Conservation (phyloP, 2,113 vertebrate species). For the Ailurus styani region DNA sequence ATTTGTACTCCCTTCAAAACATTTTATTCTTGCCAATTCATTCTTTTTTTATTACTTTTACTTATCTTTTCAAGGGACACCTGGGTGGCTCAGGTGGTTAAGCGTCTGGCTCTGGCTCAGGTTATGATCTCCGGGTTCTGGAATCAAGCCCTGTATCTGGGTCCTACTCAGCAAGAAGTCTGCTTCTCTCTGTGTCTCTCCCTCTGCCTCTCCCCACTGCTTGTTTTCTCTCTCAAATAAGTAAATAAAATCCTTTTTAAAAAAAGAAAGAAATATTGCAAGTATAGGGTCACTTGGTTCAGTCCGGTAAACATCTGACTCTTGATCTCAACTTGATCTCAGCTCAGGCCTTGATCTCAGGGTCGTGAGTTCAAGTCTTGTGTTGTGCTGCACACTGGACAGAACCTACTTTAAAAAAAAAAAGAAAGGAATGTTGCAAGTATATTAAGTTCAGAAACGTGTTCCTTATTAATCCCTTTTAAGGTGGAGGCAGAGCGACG, state of each 20-base stretch:
- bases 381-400: background rate
- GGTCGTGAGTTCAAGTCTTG: background rate
- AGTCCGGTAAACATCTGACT: background rate
- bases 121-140: background rate
- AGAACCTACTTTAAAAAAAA: background rate
- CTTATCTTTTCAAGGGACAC: background rate
- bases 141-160: background rate
- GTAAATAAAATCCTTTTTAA: too few relatives aligned
- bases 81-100: background rate
- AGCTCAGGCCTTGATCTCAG: background rate
- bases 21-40: background rate
- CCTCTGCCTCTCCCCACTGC: background rate
- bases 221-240: background rate
- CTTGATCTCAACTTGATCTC: background rate
- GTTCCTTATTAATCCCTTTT: background rate
- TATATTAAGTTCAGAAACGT: background rate
- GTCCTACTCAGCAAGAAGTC: background rate
- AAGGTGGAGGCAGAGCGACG: constrained; percentile 90
- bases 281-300: background rate
- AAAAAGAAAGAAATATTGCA: background rate
- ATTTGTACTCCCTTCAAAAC: background rate
- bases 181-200: background rate
- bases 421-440: background rate
- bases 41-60: background rate
- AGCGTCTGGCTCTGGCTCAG: background rate